These are phyloP conservation scores for Tenrec ecaudatus DNA, from an alignment of 2,113 vertebrate species.

Conservation along the genomic window DNA sequence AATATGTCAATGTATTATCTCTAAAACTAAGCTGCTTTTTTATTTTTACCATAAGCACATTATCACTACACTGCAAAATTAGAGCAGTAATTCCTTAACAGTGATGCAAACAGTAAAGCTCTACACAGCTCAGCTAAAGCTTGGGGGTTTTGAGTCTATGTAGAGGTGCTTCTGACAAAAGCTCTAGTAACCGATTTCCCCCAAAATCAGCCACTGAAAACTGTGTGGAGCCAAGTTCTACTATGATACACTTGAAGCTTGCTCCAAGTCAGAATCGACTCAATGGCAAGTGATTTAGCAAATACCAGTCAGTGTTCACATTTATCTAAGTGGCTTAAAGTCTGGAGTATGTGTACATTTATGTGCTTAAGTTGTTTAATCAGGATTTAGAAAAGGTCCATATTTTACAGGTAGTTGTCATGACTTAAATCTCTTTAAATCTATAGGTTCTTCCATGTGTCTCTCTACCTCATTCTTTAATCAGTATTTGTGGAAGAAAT, in stretches of 20 bases:
- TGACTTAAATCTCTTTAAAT: constrained; percentile 25
- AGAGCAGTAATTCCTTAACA: constrained; percentile 25
- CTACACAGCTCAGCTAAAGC: background rate
- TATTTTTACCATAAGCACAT: constrained; percentile 8
- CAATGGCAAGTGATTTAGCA: background rate
- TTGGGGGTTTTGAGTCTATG: background rate
- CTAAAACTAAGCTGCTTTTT: constrained; percentile 1
- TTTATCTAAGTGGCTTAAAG: constrained; percentile 31
- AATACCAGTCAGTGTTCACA: constrained; percentile 18
- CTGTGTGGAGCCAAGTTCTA: background rate
- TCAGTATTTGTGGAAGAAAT: constrained; percentile 6
- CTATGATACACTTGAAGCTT: background rate
- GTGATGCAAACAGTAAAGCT: background rate
- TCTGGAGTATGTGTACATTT: constrained; percentile 20
- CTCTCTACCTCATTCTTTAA: background rate
- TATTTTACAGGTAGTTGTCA: background rate
- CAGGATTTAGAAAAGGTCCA: constrained; percentile 20
- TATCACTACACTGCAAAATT: background rate
- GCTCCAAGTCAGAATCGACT: background rate
- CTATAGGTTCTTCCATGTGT: background rate
- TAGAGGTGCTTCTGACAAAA: background rate
- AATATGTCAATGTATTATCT: constrained; percentile 38
- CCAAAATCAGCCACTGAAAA: background rate
- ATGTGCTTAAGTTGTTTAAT: constrained; percentile 36
- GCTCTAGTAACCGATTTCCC: background rate